These are phyloP conservation scores for Zapornia atra DNA, from an alignment of 2,113 vertebrate species.

Conservation along the genomic window DNA sequence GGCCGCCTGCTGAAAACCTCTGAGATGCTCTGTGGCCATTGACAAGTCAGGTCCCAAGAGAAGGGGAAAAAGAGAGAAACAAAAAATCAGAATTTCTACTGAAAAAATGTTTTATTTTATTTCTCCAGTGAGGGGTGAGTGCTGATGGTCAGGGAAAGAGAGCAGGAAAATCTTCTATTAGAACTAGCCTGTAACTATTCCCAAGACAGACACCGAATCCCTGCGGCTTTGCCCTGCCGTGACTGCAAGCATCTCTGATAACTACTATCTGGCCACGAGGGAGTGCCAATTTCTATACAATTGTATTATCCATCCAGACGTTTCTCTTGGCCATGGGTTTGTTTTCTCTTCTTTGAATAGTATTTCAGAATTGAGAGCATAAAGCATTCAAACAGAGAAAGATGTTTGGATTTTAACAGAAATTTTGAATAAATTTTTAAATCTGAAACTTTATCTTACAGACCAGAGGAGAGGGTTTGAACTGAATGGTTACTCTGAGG, in stretches of 20 bases:
- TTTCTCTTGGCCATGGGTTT: not conserved
- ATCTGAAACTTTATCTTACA: not conserved
- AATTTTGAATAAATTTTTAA: not conserved
- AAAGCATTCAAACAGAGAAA: not conserved
- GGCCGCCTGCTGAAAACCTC: not conserved
- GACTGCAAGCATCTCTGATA: not conserved
- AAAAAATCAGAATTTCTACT: not conserved
- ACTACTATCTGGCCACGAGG: not conserved
- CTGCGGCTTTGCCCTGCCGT: not conserved
- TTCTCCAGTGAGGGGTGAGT: not conserved
- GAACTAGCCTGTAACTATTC: not conserved
- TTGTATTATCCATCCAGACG: not conserved
- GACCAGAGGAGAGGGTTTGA: not conserved
- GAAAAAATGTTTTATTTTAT: not conserved
- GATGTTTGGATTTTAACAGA: not conserved
- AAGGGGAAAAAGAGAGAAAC: not conserved
- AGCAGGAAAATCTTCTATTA: not conserved
- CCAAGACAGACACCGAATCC: not conserved
- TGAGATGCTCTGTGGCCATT: not conserved
- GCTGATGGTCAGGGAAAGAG: not conserved
- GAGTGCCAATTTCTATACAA: not conserved
- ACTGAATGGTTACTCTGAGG: not conserved
- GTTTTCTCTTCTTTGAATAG: not conserved
- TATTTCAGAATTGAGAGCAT: not conserved
- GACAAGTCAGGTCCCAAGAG: not conserved